These are phyloP conservation scores for Cremastinae sp. DNA, from an alignment of 2,888 invertebrate species.

Conservation along the genomic window DNA sequence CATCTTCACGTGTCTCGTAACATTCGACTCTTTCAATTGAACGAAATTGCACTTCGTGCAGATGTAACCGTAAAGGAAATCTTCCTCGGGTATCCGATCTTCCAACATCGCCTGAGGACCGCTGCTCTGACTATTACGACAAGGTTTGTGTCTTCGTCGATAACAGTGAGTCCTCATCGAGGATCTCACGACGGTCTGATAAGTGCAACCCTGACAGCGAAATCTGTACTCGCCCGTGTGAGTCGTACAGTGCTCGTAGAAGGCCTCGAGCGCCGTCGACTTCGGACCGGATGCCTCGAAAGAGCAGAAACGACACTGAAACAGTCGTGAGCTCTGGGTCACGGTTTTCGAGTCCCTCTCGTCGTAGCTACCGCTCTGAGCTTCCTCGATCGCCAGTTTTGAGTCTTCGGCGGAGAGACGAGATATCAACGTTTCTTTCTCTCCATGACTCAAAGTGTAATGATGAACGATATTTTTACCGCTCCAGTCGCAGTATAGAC, in stretches of 20 bases:
- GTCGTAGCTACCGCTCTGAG: constrained; percentile 79
- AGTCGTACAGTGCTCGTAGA: constrained; percentile 87
- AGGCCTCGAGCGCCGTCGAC: constrained; percentile 76
- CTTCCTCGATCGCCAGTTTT: constrained; percentile 82
- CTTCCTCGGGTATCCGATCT: constrained; percentile 69
- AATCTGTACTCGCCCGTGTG: constrained; percentile 91
- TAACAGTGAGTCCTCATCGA: constrained; percentile 77
- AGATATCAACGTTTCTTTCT: constrained; percentile 85
- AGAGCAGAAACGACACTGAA: constrained; percentile 75
- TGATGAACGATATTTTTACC: constrained; percentile 85
- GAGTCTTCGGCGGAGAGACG: constrained; percentile 82
- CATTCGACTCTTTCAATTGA: constrained; percentile 84
- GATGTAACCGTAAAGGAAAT: constrained; percentile 82
- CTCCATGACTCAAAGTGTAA: constrained; percentile 84
- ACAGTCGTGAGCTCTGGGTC: constrained; percentile 62
- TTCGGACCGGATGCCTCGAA: constrained; percentile 66
- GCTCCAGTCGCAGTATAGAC: constrained; percentile 83
- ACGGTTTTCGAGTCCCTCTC: constrained; percentile 29
- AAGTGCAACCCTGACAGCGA: constrained; percentile 84
- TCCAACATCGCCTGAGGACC: constrained; percentile 65
- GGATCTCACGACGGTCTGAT: constrained; percentile 74
- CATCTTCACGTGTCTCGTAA: constrained; percentile 84
- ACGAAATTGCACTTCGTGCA: constrained; percentile 88
- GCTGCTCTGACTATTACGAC: constrained; percentile 63
- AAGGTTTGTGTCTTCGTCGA: constrained; percentile 65